A percentile compares a stretch with the other conserved stretches of the same genome.
Conservation (phyloP, 1,140 invertebrate genomes). For the Heliconius congener region DNA sequence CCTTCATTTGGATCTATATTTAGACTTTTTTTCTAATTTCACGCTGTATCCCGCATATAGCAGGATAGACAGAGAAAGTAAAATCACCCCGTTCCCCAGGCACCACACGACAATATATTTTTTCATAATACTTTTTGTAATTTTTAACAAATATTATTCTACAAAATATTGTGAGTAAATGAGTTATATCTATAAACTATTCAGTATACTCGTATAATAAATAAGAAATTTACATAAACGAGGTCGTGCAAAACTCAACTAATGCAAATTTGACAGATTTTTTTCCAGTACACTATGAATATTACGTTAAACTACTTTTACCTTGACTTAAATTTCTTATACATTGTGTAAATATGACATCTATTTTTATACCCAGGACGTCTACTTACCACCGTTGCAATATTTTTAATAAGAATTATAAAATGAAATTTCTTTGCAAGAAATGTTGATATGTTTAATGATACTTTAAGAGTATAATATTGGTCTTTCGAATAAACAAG, state of each 20-base stretch:
- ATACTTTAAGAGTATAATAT: no score
- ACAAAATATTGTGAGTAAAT: neutral
- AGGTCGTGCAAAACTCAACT: neutral
- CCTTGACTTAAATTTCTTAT: conserved; percentile 1
- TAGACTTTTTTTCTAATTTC: no score
- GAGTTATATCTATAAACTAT: neutral
- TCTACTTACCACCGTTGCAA: neutral
- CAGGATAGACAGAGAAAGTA: no score
- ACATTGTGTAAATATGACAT: neutral
- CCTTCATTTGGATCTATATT: no score
- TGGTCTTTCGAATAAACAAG: no score
- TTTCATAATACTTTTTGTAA: no score
- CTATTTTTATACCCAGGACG: neutral
- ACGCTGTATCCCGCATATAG: no score
- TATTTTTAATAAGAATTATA: neutral
- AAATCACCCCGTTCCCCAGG: no score
- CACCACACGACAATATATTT: no score
- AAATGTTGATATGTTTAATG: no score
- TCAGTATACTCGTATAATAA: neutral
- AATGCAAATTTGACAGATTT: neutral
- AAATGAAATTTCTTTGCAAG: no score
- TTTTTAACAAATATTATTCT: neutral
- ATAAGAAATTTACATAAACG: conserved; percentile 1
- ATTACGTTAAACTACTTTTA: neutral
- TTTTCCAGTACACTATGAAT: conserved; percentile 2